Evolutionary conservation across 1,140 invertebrate genomes (phyloP), one percentile per base, ranked within the genome.

Genomic region (Eupeodes corollae): DNA sequence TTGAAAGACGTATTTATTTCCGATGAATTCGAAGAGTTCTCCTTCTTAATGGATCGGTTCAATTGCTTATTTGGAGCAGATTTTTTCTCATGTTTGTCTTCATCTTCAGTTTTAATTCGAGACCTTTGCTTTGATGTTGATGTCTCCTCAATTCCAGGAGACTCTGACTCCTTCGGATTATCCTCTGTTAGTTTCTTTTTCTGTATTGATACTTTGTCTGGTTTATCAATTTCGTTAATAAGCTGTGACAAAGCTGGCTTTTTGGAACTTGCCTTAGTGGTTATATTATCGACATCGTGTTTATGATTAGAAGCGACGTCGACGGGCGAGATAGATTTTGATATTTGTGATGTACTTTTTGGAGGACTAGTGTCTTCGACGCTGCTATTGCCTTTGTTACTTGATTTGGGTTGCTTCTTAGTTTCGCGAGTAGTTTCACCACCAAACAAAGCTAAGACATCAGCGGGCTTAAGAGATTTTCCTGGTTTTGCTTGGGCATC

Each of bases 71-170:
- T 47, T 11, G 2, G 18, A 6, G 8, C 32, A 40, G 46, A 18
- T 47, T 47, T 30, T 13, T 45, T 41, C 12, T 39, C 31, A 9
- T 45, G 15, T 34, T 49, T 26, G 13, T 49, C 10, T 5, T 49
- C 34, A 8, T 38, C 39, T 41, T 10, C 19, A 41, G 21, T 6
- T 42, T 19, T 1, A 18, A 21, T 18, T 35, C 41, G 13, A 6
- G 34, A 3, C 8, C 32, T 33, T 38, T 26, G 18, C 13, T 30
- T 3, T 51, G 6, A 37, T 50, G 55, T 32, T 52, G 54, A 30
- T 54, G 54, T 12, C 61, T 5, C 47, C 64, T 57, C 6, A 61
- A 51, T 35, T 64, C 59, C 61, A 64, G 58, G 1, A 64, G 48
- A 37, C 61, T 64, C 15, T 50, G 46, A 49, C 21, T 26, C 21